phyloP scores from a whole-genome alignment of 2,113 vertebrate genomes.

The Semnornis frantzii region DNA sequence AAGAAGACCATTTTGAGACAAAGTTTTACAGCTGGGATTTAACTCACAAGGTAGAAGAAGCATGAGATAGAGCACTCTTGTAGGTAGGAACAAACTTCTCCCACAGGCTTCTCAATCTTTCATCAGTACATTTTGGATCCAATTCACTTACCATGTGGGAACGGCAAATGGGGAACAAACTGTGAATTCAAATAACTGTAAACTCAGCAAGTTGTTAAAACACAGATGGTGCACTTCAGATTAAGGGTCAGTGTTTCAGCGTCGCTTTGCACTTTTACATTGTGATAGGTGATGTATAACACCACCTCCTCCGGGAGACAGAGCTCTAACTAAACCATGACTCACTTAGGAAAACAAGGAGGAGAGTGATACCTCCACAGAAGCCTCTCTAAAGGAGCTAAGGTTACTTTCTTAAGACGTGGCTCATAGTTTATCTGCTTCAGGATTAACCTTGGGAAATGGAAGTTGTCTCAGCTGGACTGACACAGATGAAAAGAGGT shows the following conservation, averaged over 20 bases:
- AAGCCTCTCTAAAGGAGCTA: constrained; percentile 19
- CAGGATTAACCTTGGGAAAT: not conserved
- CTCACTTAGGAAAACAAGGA: constrained; percentile 48
- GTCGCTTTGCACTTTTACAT: constrained; percentile 41
- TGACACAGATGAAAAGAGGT: not conserved
- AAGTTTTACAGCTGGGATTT: constrained; percentile 46
- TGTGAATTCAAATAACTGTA: constrained; percentile 68
- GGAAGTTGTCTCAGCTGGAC: not conserved
- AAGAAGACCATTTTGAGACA: not conserved
- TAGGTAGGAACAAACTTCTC: constrained; percentile 45
- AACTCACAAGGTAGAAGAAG: not conserved
- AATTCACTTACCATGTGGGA: constrained; percentile 69
- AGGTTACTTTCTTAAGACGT: not conserved
- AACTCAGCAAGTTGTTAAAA: constrained; percentile 69
- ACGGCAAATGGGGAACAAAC: constrained; percentile 64
- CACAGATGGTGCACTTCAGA: constrained; percentile 63
- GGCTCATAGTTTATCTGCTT: not conserved
- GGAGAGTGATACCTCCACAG: not conserved
- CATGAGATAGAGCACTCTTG: not conserved
- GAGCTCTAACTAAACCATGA: constrained; percentile 15
- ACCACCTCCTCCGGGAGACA: constrained; percentile 9
- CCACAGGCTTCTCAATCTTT: constrained; percentile 55
- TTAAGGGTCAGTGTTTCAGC: constrained; percentile 25
- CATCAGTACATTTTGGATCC: constrained; percentile 50
- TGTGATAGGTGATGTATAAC: constrained; percentile 39